Base-by-base conservation (phyloP, 2,888 invertebrate genomes). In the Chironomus tentans region DNA sequence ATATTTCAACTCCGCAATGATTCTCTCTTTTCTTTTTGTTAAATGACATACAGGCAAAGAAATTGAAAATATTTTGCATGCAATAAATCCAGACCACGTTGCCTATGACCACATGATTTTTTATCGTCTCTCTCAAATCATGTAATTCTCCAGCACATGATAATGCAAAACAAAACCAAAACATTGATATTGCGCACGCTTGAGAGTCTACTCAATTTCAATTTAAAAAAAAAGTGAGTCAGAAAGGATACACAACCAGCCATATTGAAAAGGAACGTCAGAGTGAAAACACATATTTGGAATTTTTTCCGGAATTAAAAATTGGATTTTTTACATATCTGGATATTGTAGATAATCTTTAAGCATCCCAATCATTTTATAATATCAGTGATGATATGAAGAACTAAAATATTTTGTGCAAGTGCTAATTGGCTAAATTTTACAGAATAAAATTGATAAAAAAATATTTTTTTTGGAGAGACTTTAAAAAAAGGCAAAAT, bases 181-280 rank as follows among this genome's bases (percentile, higher is more conserved):
- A 74, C 74, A 74, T 22, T 46, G 15, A 28, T 47, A 18, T 12
- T 62, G 73, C 74, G 74, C 74, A 65, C 6, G 74, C 74, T n/a
- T 65, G 47, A 74, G 62, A 65, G 68, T 2, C 10, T 38, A 38
- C 38, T 38, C 38, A 38, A 38, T 2, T 10, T 38, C 4, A 1
- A 7, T 10, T n/a, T n/a, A 6, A 28, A 28, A 10, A 38, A 38
- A 38, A 38, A 28, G 3, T 22, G 47, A 74, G 12, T 5, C 3
- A 12, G 15, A n/a, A 72, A 38, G 38, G 38, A 38, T 38, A 38
- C 15, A n/a, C 28, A 62, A 18, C 74, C 74, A 74, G 74, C 74
- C 74, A 74, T 74, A 74, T 74, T 74, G 74, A 74, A 74, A 74
- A 68, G 62, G 13, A 22, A 68, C 68, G 65, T 74, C 68, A 48